Base-by-base conservation (phyloP, 2,888 invertebrate genomes). In the Lamellibrachia columna region DNA sequence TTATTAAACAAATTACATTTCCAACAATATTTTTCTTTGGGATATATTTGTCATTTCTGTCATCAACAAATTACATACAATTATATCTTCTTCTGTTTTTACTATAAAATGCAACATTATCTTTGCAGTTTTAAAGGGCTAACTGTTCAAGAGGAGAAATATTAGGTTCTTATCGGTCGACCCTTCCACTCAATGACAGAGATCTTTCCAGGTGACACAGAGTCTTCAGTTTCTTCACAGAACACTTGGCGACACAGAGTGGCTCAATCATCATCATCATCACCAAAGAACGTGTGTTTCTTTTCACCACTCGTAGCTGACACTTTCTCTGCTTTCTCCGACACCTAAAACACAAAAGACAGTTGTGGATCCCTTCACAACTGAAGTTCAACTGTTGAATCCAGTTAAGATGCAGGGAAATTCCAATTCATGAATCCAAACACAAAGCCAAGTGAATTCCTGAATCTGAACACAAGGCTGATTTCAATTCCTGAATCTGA, bases 1-100 rank as follows among this genome's bases (percentile, higher is more conserved):
- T 75, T 75, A 75, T 75, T 75, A 75, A 75, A 75, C 75, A 75
- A 75, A 75, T 22, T 75, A 75, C 75, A 75, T 75, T 22, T 75
- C 22, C n/a, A 75, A 75, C 22, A 75, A 75, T 22, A 75, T 11
- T 75, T 75, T 22, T 22, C 6, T 75, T 75, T 75, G 75, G 11
- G 75, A 75, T n/a, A 75, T 75, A 75, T 22, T 6, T 75, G 75
- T 75, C 22, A 40, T 75, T 75, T 15, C 2, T 75, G 75, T 6
- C 75, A 75, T 22, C n/a, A 15, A 75, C 75, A 11, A 75, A 75
- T 55, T 7, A 55, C 55, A 55, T 55, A 9, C 55, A 55, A 75
- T 6, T 22, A 75, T 22, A 22, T 75, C 15, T 75, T 75, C 15
- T 75, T 15, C 22, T 75, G 75, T 75, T 75, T 75, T 75, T 22